phyloP scores from a whole-genome alignment of 1,140 invertebrate species.

The Diprion similis region DNA sequence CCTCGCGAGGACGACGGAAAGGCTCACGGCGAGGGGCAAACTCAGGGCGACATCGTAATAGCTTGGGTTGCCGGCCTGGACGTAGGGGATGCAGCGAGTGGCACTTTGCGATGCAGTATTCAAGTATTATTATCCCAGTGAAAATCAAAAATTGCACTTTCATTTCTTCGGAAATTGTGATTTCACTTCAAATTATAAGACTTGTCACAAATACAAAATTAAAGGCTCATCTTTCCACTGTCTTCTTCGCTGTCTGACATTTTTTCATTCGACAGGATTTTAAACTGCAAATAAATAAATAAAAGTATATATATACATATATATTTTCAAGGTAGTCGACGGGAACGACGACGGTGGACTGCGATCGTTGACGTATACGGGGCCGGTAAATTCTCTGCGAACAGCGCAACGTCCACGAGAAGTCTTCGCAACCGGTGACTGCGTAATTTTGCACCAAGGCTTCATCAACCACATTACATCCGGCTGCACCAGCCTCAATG shows the following conservation, averaged over 20 bases:
- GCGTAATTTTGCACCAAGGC: conserved; percentile 52
- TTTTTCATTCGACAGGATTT: no score
- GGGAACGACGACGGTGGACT: conserved; percentile 43
- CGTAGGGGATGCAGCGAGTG: conserved; percentile 36
- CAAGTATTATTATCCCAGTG: conserved; percentile 38
- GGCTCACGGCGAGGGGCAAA: conserved; percentile 28
- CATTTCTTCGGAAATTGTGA: no score
- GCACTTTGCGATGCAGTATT: conserved; percentile 49
- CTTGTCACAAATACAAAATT: no score
- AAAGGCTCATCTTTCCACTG: no score
- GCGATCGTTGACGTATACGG: conserved; percentile 53
- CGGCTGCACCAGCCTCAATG: conserved; percentile 48
- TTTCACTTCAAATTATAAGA: no score
- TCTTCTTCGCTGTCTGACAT: no score
- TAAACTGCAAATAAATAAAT: no score
- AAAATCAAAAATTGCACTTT: not conserved
- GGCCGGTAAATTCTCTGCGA: conserved; percentile 52
- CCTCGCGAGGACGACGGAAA: conserved; percentile 25
- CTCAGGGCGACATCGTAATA: conserved; percentile 47
- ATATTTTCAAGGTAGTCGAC: conserved; percentile 45
- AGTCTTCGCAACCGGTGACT: conserved; percentile 52
- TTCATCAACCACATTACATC: conserved; percentile 49
- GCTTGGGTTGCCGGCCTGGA: conserved; percentile 56
- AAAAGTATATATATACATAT: conserved; percentile 12
- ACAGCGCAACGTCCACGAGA: conserved; percentile 48